Evolutionary conservation across 2,888 invertebrate genomes (phyloP).

Genomic region (Shargacucullia verbasci): DNA sequence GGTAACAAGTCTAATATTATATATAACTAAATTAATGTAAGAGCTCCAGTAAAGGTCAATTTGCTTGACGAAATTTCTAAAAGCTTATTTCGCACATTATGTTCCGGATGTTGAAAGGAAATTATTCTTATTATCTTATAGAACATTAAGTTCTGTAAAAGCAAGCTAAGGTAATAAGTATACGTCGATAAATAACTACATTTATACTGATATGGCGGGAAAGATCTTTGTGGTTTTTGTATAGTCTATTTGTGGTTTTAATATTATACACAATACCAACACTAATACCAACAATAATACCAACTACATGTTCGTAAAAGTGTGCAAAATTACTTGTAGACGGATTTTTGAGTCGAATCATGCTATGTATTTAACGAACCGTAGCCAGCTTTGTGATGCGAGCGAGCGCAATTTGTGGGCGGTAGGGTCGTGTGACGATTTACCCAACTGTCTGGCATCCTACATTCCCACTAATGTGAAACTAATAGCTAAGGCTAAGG

Average conservation of each 20-base stretch:
- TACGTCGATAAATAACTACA: no score
- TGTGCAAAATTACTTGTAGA: no score
- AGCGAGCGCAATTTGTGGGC: slow-evolving; percentile 30
- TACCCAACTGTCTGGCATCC: slow-evolving; percentile 8
- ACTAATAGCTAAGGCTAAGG: slow-evolving; percentile 18
- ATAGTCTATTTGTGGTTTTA: no score
- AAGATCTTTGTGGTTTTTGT: no score
- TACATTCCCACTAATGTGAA: slow-evolving; percentile 35
- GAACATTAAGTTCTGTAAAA: no score
- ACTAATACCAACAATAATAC: no score
- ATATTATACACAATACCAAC: no score
- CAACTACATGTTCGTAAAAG: no score
- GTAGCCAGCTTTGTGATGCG: slow-evolving; percentile 27
- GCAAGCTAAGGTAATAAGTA: no score
- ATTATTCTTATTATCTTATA: slow-evolving; percentile 5
- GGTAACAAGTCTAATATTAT: slow-evolving; percentile 11
- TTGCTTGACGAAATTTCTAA: slow-evolving; percentile 40
- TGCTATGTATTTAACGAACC: no score
- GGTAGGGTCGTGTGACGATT: slow-evolving; percentile 9
- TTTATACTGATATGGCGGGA: no score
- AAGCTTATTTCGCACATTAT: slow-evolving; percentile 20
- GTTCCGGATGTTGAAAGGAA: slow-evolving; percentile 8
- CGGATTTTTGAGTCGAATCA: no score
- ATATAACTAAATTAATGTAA: slow-evolving; percentile 39
- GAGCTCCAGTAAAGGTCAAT: slow-evolving; percentile 40